Conservation (phyloP, 2,797 vertebrate species). For the Podargus strigoides region DNA sequence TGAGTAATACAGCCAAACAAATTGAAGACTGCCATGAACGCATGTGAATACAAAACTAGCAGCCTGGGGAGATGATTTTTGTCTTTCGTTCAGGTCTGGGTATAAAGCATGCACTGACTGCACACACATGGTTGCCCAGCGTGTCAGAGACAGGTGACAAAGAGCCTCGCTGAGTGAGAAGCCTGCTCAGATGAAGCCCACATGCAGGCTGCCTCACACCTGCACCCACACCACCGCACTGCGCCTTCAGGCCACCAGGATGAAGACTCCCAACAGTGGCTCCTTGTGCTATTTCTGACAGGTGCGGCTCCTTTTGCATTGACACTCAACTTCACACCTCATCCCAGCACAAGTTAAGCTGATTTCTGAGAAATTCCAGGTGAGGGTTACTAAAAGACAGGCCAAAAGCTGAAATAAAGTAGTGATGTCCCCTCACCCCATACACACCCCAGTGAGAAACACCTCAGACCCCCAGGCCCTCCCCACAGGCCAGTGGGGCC, state of each 20-base stretch:
- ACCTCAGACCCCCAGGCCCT: accelerated
- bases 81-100: background rate
- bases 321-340: background rate
- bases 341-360: background rate
- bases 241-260: background rate
- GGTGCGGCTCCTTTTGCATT: background rate
- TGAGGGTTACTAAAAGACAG: background rate
- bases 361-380: background rate
- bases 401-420: background rate
- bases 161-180: background rate
- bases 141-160: background rate
- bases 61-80: background rate
- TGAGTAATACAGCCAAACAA: background rate
- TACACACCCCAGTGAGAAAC: accelerated
- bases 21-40: background rate
- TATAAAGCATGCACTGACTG: background rate
- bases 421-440: background rate
- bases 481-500: accelerated
- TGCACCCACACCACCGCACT: background rate
- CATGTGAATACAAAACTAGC: accelerated
- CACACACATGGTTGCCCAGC: background rate
- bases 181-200: background rate
- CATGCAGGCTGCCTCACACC: background rate
- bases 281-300: background rate
- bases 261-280: background rate